Conservation (phyloP, 2,888 invertebrate species). For the Keiferia lycopersicella region DNA sequence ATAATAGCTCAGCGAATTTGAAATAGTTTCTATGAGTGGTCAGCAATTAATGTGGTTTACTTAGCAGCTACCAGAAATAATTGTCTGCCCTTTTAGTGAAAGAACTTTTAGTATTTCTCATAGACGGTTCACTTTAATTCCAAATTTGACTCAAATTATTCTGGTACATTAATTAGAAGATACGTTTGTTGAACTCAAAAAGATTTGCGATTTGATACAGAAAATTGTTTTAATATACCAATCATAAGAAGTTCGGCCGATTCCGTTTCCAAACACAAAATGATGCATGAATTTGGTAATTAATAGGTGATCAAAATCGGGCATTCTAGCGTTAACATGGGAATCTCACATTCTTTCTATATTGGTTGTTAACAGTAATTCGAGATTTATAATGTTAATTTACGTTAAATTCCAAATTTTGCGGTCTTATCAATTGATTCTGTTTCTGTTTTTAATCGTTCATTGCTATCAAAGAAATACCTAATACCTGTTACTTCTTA, state of each 20-base stretch:
- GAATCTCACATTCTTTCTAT: constrained; percentile 17
- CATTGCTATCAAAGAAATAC: too few relatives aligned
- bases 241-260: constrained; percentile 29
- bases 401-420: neutral
- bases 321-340: constrained; percentile 19
- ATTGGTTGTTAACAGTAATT: constrained; percentile 4
- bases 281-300: constrained; percentile 25
- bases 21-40: constrained; percentile 15
- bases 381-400: neutral
- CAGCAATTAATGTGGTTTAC: constrained; percentile 3
- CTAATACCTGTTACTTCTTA: too few relatives aligned
- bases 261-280: constrained; percentile 25
- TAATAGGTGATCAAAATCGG: constrained; percentile 20
- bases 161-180: constrained; percentile 2
- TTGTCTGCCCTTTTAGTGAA: constrained; percentile 16
- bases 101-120: constrained; percentile 4
- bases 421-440: neutral
- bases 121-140: neutral
- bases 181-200: constrained; percentile 22
- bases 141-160: neutral
- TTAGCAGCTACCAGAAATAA: constrained; percentile 11
- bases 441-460: neutral
- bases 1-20: constrained; percentile 22
- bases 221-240: constrained; percentile 27
- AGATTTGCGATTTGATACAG: constrained; percentile 30